phyloP scores from a whole-genome alignment of 2,797 vertebrate species.

The Trichosurus vulpecula region DNA sequence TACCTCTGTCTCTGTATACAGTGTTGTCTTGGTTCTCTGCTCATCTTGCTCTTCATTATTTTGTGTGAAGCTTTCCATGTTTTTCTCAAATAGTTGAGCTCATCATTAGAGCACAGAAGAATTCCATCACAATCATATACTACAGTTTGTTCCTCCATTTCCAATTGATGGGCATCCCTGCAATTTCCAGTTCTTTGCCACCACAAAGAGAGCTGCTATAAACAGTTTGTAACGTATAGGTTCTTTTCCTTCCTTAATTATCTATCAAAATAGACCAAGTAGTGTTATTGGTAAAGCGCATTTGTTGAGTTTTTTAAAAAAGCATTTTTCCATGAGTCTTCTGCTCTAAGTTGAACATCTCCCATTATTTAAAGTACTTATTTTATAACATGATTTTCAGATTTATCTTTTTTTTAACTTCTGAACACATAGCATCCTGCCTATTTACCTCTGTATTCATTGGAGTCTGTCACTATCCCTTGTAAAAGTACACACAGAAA shows the following conservation, averaged over 20 bases:
- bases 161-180: background rate
- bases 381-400: background rate
- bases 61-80: background rate
- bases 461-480: background rate
- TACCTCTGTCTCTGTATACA: too few species aligned
- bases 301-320: background rate
- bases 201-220: background rate
- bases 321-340: background rate
- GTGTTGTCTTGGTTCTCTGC: background rate
- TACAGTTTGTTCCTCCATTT: background rate
- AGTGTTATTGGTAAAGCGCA: background rate
- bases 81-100: background rate
- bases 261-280: background rate
- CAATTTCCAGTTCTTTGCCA: background rate
- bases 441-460: background rate
- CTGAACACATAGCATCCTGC: background rate
- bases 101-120: background rate
- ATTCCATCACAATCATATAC: background rate
- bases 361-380: background rate
- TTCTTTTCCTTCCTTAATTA: background rate
- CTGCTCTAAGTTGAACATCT: background rate
- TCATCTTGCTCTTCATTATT: background rate
- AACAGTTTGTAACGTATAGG: background rate
- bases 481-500: background rate
- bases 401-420: background rate